Evolutionary conservation across 2,113 vertebrate species (phyloP), one percentile per base, ranked within the genome.

Genomic region (Thunnus maccoyii): DNA sequence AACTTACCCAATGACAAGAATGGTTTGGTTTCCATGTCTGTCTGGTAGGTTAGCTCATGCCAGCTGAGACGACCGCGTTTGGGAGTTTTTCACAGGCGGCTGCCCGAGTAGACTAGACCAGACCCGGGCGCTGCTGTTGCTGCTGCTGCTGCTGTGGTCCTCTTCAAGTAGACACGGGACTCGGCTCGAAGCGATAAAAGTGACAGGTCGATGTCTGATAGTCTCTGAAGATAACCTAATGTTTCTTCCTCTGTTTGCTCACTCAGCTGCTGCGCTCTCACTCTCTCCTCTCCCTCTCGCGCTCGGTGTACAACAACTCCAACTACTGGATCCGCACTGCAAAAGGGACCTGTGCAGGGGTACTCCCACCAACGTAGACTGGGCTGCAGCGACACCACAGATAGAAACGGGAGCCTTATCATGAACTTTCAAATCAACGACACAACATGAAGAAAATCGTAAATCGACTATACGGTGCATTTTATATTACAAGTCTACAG

Each of bases 1-100:
- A 94, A 95, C 95, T 95, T 85, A 96, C 95, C 95, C 94, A 96
- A 86, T 92, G 95, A 95, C 92, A 95, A 86, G 93, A 95, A 96
- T 27, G 95, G 95, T 93, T 96, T 96, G 90, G 95, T 96, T 87
- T 96, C 95, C 95, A 96, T 96, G 85, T 91, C 91, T 77, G 90
- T 55, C 82, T 84, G 62, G 80, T 78, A 56, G 86, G 87, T 95
- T 95, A 96, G 94, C 95, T 95, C 95, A 96, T 96, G 90, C 95
- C 95, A 91, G 95, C 94, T 93, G 91, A 94, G 85, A 83, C 90
- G 72, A 84, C 76, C 90, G 89, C 88, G 87, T 89, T 91, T 18
- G 83, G 85, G 80, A 88, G 82, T 90, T 90, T 90, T 66, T 80
- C 83, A 48, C 82, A 18, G 83, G 82, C 85, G 78, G 80, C 72